These are phyloP conservation scores for Drosophila yooni DNA, from an alignment of 2,888 invertebrate genomes.

Conservation along the genomic window DNA sequence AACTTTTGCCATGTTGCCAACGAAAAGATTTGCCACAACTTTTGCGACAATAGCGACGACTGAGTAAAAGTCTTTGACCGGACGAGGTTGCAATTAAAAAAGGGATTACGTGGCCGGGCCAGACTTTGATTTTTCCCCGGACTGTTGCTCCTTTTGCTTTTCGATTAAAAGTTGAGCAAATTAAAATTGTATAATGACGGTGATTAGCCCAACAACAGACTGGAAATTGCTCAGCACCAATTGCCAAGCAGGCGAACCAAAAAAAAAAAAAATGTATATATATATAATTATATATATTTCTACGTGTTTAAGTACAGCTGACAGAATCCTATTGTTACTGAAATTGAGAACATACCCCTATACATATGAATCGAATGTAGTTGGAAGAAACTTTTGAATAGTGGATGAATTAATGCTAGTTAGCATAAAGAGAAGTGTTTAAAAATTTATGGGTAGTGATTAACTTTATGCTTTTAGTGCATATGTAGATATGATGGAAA, in stretches of 20 bases:
- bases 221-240: slow-evolving; percentile 37
- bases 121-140: slow-evolving; percentile 54
- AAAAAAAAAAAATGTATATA: background rate
- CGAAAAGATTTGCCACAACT: slow-evolving; percentile 66
- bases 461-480: background rate
- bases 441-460: background rate
- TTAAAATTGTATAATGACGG: slow-evolving; percentile 77
- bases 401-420: background rate
- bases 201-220: slow-evolving; percentile 68
- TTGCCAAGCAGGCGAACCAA: background rate
- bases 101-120: slow-evolving; percentile 65
- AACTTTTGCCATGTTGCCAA: slow-evolving; percentile 58
- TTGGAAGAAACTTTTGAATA: background rate
- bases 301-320: background rate
- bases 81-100: slow-evolving; percentile 76
- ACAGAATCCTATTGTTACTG: background rate
- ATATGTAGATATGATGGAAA: background rate
- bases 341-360: background rate
- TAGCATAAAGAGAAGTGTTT: background rate
- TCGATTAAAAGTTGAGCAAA: slow-evolving; percentile 76
- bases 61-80: slow-evolving; percentile 43
- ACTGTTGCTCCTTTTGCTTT: slow-evolving; percentile 48
- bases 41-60: slow-evolving; percentile 26
- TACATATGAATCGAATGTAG: background rate
- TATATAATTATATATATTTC: background rate